Evolutionary conservation across 1,140 invertebrate genomes (phyloP), one percentile per base, ranked within the genome.

Genomic region (Aphis gossypii): DNA sequence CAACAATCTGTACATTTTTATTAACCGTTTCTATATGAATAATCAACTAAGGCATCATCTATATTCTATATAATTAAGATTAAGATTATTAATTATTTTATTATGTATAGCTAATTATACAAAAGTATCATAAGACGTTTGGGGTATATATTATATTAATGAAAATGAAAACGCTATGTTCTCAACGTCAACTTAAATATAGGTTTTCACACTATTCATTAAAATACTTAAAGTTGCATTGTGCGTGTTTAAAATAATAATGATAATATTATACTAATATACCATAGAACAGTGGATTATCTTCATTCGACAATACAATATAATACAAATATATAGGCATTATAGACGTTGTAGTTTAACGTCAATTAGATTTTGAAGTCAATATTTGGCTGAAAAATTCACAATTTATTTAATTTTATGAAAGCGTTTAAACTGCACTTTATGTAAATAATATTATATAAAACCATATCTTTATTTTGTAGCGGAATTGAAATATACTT

Each of bases 211-310:
- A 41, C 35, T 83, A 83, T 41, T 41, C 20, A 83, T 83, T 83
- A 83, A 41, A 82, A 83, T 38, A 48, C 14, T 38, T 83, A 18
- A 6, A 35, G 35, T 83, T 23, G 38, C 8, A 21, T 11, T 4
- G 82, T 83, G 82, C 38, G 21, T 83, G 82, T 41, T 83, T 41
- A 83, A 83, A 83, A 83, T 83, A 41, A 83, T 83, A 82, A 83
- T 83, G 82, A 83, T 83, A 83, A 82, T 83, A 83, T 41, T 9
- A 83, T 14, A 5, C 35, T 38, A 76, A 68, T 76, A 76, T n/a
- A 76, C 60, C n/a, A 18, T 68, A n/a, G n/a, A 14, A 76, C 5
- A n/a, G 60, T 76, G n/a, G 14, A n/a, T n/a, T n/a, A 0, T 76
- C 30, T 4, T 18, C 30, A 68, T 68, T 5, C 4, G 5, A 3